Evolutionary conservation across 2,113 vertebrate genomes (phyloP), one percentile per base, ranked within the genome.

Genomic region (Montifringilla adamsi): DNA sequence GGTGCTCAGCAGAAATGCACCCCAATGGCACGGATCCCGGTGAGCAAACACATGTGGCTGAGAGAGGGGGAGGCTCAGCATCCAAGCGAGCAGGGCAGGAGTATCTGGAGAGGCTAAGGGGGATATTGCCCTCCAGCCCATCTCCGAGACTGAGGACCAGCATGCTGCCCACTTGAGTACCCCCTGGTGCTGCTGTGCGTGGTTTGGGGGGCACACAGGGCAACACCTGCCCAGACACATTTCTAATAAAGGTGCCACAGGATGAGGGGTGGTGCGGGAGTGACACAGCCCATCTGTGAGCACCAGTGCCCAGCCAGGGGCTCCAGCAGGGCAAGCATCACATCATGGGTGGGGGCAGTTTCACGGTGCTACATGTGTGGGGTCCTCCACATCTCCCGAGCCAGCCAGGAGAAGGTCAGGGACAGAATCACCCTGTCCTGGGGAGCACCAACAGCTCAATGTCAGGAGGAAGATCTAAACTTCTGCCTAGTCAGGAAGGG

Each of bases 21-120:
- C 14, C 21, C 9, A 7, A 31, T 41, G 4, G 4, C 56, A 46
- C 0, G 0, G 46, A 27, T 23, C 66, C 5, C 0, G 1, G 9
- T 22, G 16, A 68, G 66, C 27, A 82, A 78, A 58, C 7, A 75
- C 1, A 0, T 1, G 2, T 11, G n/a, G 6, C 23, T 80, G 63
- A 35, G 15, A 56, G 43, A 47, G 10, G 11, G 26, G 28, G 7
- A 53, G 15, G 37, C 62, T 83, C 44, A 64, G 35, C 11, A 33
- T 15, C 8, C 21, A 23, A 35, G 7, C 17, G 37, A 76, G 11
- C 17, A 60, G 12, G 27, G 39, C 6, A 47, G 35, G 30, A 83
- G 9, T 22, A 60, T 23, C 16, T 24, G 4, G 2, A 88, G 44
- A 43, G 5, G 9, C 33, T 83, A 7, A 0, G 0, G 13, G 10